A percentile compares a stretch with the other conserved stretches of the same genome.
These are phyloP conservation scores for Bovichtus diacanthus DNA, from an alignment of 2,797 vertebrate genomes.

Conservation along the genomic window DNA sequence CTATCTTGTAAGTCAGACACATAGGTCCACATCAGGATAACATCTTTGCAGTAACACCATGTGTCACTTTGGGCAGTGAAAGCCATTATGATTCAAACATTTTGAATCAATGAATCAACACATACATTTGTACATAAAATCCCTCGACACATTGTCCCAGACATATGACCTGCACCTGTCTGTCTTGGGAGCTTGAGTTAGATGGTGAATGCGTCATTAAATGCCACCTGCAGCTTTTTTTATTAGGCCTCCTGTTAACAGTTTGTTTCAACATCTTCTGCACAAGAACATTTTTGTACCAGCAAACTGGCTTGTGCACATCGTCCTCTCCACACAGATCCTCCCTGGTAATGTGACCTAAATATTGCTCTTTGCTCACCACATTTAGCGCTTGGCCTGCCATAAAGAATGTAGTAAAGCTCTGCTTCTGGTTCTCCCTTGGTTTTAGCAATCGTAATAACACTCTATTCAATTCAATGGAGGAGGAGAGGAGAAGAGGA, in stretches of 20 bases:
- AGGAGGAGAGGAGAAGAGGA: too few species aligned
- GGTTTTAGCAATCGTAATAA: neutral
- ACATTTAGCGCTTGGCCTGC: neutral
- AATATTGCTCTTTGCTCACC: neutral
- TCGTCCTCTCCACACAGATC: conserved; percentile 3
- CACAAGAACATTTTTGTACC: neutral
- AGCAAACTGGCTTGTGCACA: neutral
- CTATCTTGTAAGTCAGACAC: too few species aligned
- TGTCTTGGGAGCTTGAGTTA: neutral
- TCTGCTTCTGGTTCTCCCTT: neutral
- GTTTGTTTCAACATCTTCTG: neutral
- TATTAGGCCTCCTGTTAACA: too few species aligned
- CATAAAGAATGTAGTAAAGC: neutral
- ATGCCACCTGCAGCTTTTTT: neutral
- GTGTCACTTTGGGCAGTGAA: neutral
- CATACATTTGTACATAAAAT: neutral
- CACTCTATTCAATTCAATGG: too few species aligned
- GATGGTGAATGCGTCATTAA: neutral
- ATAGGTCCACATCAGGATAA: too few species aligned
- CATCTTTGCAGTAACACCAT: too few species aligned
- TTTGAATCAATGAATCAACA: neutral
- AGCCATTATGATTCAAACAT: neutral
- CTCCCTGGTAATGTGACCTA: conserved; percentile 1
- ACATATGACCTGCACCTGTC: neutral
- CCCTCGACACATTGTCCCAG: neutral